Evolutionary conservation across 2,888 invertebrate genomes (phyloP), one percentile per base, ranked within the genome.

Genomic region (Ophion ventricosus): DNA sequence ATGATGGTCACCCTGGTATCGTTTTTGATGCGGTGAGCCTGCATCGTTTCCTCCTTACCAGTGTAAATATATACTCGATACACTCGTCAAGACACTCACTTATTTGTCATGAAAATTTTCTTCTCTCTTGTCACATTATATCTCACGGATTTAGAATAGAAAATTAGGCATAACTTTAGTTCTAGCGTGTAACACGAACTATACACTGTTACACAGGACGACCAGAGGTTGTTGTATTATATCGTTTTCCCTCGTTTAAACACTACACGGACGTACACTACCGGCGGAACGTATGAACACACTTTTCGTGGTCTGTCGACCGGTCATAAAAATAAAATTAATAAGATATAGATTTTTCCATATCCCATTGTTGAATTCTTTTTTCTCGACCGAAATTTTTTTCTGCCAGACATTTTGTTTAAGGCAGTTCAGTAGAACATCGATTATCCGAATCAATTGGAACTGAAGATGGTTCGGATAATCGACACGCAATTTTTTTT

Each of bases 101-200:
- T 10, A 54, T 25, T 25, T 69, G 69, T 61, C 69, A 69, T 61
- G 77, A 49, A 35, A 63, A 35, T 54, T 17, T 83, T 73, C 43
- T 74, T 80, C 43, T 82, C 76, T 80, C 66, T 80, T 66, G 61
- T 77, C 72, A 76, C 77, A 77, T 83, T 70, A 70, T 75, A 63
- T 57, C 61, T 82, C 79, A 76, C 85, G 83, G 57, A 87, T 54
- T 84, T 89, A 91, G 90, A 86, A 87, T 90, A 91, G 90, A 85
- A 35, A 74, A 83, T 87, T 90, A 90, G 89, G 87, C 85, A 49
- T 49, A 82, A 84, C 66, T 85, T 88, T 91, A 89, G 90, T 82
- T 74, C 89, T 91, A 90, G 86, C 70, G 63, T 80, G 86, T 88
- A 88, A 88, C 89, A 91, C 88, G 84, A 83, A 90, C 84, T 87